Conservation (phyloP, 2,888 invertebrate genomes). For the Drosophila tripunctata region DNA sequence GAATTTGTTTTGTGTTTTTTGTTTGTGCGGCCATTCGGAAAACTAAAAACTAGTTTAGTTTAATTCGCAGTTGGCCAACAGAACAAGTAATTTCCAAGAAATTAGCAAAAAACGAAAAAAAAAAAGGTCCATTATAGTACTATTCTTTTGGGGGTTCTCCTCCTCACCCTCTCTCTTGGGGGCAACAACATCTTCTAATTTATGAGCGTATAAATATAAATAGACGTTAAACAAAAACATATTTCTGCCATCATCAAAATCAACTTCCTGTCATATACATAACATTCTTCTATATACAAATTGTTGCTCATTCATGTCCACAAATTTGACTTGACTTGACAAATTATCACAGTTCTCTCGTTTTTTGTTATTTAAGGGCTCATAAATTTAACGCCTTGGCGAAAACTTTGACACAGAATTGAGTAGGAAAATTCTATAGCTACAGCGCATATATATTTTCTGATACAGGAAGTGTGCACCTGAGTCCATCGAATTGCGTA, state of each 20-base stretch:
- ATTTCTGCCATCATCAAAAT: constrained; percentile 43
- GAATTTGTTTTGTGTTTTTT: constrained; percentile 48
- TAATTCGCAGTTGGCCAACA: constrained; percentile 44
- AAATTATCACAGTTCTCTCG: constrained; percentile 50
- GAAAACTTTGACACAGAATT: constrained; percentile 30
- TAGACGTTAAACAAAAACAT: constrained; percentile 43
- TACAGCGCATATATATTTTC: no score
- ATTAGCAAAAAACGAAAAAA: constrained; percentile 13
- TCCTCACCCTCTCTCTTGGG: background rate
- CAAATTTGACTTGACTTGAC: constrained; percentile 58
- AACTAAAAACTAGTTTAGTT: constrained; percentile 72
- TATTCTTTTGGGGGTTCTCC: background rate
- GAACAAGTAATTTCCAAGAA: constrained; percentile 47
- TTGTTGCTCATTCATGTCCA: constrained; percentile 64
- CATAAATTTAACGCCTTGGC: constrained; percentile 36
- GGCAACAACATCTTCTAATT: constrained; percentile 38
- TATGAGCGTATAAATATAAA: constrained; percentile 43
- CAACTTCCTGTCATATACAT: constrained; percentile 51
- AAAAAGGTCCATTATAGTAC: constrained; percentile 49
- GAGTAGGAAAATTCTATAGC: background rate
- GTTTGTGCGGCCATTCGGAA: constrained; percentile 37
- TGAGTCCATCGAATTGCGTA: constrained; percentile 40
- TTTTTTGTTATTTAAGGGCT: constrained; percentile 17
- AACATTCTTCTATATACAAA: constrained; percentile 3
- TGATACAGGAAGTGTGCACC: constrained; percentile 61